Percentiles rank a stretch among this genome's conserved stretches.
Evolutionary conservation across 2,797 vertebrate species (phyloP).

Genomic region (Liasis olivaceus): DNA sequence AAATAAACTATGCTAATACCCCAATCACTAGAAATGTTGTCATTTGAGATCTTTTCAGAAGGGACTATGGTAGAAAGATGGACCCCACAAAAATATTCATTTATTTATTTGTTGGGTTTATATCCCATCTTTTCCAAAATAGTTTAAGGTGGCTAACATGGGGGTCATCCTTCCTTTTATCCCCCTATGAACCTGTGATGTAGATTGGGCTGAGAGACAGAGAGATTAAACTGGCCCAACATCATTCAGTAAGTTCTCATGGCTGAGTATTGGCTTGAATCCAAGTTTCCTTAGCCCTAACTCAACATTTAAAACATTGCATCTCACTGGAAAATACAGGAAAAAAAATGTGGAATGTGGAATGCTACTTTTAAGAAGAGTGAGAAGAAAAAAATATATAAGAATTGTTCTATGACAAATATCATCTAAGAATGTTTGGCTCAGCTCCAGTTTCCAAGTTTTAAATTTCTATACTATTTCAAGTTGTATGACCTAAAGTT

Average conservation of each 20-base stretch:
- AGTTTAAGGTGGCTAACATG: background rate
- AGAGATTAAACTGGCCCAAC: background rate
- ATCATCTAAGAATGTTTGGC: background rate
- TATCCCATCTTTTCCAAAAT: background rate
- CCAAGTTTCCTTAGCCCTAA: background rate
- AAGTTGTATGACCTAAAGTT: background rate
- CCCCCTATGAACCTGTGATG: background rate
- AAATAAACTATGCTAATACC: background rate
- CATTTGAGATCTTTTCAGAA: background rate
- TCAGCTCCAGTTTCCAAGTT: background rate
- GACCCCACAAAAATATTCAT: background rate
- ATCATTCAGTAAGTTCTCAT: background rate
- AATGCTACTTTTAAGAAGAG: background rate
- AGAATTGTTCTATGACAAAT: background rate
- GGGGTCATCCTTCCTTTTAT: background rate
- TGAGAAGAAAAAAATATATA: too few species aligned
- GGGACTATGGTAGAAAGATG: background rate
- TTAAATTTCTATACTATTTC: background rate
- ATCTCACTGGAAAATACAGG: background rate
- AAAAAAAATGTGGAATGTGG: background rate
- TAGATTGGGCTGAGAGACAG: background rate
- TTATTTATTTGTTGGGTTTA: background rate
- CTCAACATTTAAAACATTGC: background rate
- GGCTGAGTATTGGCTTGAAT: background rate
- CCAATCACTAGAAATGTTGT: background rate